A percentile compares a stretch with the other conserved stretches of the same genome.
Evolutionary conservation across 1,140 invertebrate genomes (phyloP).

Genomic region (Microplitis mediator): DNA sequence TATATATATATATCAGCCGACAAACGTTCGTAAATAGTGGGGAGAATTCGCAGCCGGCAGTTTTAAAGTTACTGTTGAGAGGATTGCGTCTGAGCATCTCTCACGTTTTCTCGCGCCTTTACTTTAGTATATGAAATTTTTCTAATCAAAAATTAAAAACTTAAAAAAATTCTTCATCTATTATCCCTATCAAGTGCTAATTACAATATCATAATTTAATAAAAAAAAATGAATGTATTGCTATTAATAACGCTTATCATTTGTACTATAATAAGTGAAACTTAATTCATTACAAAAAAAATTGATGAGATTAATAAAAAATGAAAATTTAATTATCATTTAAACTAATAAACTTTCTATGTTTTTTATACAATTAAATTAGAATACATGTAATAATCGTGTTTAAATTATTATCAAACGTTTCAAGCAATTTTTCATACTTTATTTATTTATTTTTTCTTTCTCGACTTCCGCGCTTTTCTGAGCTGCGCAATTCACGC

Average conservation of each 20-base stretch:
- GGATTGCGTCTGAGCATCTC: neutral
- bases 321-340: neutral
- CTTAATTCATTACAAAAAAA: no score
- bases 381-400: neutral
- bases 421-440: neutral
- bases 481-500: conserved; percentile 12
- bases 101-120: neutral
- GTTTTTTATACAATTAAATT: neutral
- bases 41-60: conserved; percentile 13
- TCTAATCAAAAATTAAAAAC: neutral
- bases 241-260: neutral
- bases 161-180: neutral
- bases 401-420: neutral
- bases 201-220: no score
- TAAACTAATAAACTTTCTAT: neutral
- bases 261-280: no score
- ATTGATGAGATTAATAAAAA: no score
- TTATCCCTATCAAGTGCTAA: neutral
- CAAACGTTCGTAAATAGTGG: neutral
- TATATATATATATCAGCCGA: no score
- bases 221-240: neutral
- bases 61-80: conserved; percentile 6
- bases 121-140: neutral
- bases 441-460: conserved; percentile 1
- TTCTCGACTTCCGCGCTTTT: conserved; percentile 15